Conservation (phyloP, 2,797 vertebrate species). For the Pipistrellus pipistrellus region DNA sequence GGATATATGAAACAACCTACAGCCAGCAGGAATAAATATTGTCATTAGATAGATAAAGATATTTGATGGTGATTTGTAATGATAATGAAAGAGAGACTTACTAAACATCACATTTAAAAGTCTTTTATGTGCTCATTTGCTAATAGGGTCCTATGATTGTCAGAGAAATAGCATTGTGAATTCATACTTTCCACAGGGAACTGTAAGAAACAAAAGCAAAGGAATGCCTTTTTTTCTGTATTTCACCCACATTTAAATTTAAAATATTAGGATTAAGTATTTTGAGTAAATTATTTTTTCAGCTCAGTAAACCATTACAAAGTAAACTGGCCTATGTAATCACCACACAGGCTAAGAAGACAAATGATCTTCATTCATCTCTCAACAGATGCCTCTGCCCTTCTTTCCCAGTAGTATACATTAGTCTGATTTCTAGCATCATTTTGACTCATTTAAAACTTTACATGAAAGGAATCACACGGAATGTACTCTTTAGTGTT, state of each 20-base stretch:
- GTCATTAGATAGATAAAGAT: background rate
- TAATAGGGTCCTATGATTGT: background rate
- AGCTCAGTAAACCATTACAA: background rate
- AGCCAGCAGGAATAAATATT: background rate
- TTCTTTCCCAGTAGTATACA: background rate
- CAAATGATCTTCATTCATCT: background rate
- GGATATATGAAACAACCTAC: background rate
- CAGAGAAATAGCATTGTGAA: background rate
- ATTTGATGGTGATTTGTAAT: background rate
- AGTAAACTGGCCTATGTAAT: background rate
- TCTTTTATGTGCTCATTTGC: background rate
- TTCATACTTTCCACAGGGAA: background rate
- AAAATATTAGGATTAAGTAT: constrained; percentile 29
- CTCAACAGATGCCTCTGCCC: background rate
- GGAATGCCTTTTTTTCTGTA: background rate
- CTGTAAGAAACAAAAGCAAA: constrained; percentile 35
- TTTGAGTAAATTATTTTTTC: background rate
- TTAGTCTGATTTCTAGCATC: background rate
- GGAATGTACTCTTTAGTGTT: background rate
- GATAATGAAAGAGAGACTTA: background rate
- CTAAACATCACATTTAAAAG: background rate
- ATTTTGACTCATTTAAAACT: background rate
- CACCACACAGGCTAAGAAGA: background rate
- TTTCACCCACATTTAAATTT: background rate
- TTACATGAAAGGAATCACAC: background rate